Conservation (phyloP, 53 echinoderm and acorn worm species). For the Hippasteria phrygiana region DNA sequence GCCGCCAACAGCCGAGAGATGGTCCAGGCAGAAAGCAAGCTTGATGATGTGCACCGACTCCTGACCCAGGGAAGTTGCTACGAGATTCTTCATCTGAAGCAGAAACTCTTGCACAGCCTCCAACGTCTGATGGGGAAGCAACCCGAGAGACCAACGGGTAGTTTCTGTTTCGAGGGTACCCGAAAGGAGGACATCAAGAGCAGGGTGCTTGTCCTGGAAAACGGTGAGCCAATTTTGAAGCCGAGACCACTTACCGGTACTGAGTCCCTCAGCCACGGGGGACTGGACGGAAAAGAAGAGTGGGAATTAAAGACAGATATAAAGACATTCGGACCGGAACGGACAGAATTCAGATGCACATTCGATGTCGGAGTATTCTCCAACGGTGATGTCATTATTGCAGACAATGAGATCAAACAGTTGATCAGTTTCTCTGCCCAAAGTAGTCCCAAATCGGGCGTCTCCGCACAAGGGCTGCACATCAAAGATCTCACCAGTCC, state of each 20-base stretch:
- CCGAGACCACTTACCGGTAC: too few species aligned
- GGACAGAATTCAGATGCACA: background rate
- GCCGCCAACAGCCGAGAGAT: background rate
- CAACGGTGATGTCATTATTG: background rate
- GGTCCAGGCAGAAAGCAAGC: background rate
- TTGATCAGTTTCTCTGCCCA: background rate
- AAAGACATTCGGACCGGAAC: background rate
- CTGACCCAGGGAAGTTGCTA: background rate
- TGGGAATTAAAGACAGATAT: background rate
- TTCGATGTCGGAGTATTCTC: constrained; percentile 12
- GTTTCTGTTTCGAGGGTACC: background rate
- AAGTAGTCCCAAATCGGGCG: background rate
- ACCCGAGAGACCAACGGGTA: background rate
- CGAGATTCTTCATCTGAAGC: background rate
- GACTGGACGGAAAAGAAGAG: constrained; percentile 2
- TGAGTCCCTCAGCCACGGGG: too few species aligned
- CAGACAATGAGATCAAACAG: background rate
- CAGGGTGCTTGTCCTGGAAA: too few species aligned
- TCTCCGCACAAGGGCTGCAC: background rate
- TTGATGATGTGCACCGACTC: background rate
- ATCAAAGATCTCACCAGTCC: background rate
- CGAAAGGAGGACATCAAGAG: too few species aligned
- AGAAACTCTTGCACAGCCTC: background rate
- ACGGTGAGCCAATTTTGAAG: too few species aligned
- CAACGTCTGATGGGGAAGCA: background rate